Conservation (phyloP, 2,797 vertebrate genomes). For the Protonibea diacanthus region DNA sequence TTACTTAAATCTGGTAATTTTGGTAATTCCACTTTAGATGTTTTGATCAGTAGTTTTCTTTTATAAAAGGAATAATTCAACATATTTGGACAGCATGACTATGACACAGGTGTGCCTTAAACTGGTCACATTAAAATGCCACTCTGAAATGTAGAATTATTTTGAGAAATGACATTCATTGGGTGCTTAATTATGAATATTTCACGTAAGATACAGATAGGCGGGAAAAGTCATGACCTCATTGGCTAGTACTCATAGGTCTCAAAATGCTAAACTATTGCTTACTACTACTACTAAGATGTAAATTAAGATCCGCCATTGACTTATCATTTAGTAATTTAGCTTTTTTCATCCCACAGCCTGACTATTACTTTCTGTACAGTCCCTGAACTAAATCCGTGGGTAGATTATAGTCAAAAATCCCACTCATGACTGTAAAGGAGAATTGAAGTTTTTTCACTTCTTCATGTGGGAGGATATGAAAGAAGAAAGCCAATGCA, state of each 20-base stretch:
- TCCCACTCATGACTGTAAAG: neutral
- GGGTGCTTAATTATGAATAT: no score
- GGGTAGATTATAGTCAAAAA: neutral
- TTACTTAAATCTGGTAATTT: no score
- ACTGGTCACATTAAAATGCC: no score
- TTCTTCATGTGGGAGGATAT: neutral
- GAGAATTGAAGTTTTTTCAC: neutral
- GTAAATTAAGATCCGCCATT: neutral
- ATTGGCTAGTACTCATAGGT: no score
- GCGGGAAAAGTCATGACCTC: no score
- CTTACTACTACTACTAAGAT: neutral
- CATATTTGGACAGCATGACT: neutral
- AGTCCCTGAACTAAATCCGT: neutral
- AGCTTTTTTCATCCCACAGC: no score
- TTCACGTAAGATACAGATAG: no score
- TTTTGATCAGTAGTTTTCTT: neutral
- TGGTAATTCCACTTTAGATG: neutral
- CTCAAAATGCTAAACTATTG: neutral
- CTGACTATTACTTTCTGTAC: neutral
- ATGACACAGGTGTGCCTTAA: no score
- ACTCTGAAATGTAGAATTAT: no score
- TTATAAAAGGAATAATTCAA: neutral
- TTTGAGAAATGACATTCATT: no score
- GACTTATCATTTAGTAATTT: no score
- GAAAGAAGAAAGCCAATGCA: neutral